Conservation (phyloP, 2,888 invertebrate species). For the Drosophila kanekoi region DNA sequence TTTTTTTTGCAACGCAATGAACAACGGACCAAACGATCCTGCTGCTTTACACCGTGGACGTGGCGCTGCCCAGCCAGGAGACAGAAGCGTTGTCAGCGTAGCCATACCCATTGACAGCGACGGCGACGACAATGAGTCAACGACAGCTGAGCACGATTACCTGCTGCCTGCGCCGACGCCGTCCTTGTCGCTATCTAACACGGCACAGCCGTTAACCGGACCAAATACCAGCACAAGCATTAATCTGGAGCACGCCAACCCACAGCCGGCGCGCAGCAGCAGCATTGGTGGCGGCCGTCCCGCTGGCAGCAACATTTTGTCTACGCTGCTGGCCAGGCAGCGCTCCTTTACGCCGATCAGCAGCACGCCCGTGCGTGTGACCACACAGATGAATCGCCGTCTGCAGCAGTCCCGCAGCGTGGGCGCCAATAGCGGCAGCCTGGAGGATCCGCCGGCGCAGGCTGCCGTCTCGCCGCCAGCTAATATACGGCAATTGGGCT, state of each 20-base stretch:
- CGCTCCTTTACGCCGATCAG: constrained; percentile 63
- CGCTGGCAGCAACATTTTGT: constrained; percentile 62
- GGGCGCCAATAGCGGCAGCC: constrained; percentile 36
- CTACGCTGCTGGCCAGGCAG: constrained; percentile 55
- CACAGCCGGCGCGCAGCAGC: constrained; percentile 30
- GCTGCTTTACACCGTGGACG: constrained; percentile 40
- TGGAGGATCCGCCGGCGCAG: constrained; percentile 42
- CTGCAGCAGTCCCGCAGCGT: constrained; percentile 56
- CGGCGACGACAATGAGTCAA: constrained; percentile 73
- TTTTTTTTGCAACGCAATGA: constrained; percentile 48
- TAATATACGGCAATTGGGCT: constrained; percentile 55
- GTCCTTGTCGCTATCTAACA: constrained; percentile 46
- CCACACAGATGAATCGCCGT: constrained; percentile 62
- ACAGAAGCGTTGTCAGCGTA: constrained; percentile 15
- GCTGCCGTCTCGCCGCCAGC: constrained; percentile 24
- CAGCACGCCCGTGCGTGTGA: constrained; percentile 49
- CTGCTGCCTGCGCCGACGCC: constrained; percentile 55
- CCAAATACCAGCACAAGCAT: constrained; percentile 55
- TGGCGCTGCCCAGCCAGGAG: constrained; percentile 13
- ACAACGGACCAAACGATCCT: constrained; percentile 64
- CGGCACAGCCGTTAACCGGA: constrained; percentile 26
- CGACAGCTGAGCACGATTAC: constrained; percentile 70
- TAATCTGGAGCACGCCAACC: constrained; percentile 58
- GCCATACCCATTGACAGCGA: constrained; percentile 53
- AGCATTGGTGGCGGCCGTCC: constrained; percentile 37